These are phyloP conservation scores for Phalera bucephala DNA, from an alignment of 2,888 invertebrate species.

Conservation along the genomic window DNA sequence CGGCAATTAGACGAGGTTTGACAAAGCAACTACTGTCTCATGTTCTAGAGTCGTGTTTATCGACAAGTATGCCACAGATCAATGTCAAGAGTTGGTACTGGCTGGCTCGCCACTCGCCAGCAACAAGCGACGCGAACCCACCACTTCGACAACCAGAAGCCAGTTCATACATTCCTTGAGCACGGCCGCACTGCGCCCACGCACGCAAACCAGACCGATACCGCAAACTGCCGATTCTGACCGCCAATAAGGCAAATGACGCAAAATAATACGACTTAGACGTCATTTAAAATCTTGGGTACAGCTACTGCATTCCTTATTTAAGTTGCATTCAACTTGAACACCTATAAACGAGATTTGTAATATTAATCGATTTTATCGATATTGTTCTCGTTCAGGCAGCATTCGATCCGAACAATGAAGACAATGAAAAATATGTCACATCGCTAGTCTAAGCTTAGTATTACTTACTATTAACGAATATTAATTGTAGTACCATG, in stretches of 20 bases:
- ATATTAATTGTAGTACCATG: too few relatives aligned
- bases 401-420: too few relatives aligned
- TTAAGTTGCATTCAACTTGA: background rate
- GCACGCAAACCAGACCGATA: constrained; percentile 32
- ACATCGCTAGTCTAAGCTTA: too few relatives aligned
- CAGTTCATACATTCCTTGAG: constrained; percentile 44
- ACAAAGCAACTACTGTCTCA: too few relatives aligned
- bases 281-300: background rate
- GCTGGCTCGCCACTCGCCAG: constrained; percentile 41
- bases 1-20: too few relatives aligned
- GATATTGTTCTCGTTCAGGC: too few relatives aligned
- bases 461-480: too few relatives aligned
- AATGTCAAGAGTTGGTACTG: constrained; percentile 35
- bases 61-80: constrained; percentile 19
- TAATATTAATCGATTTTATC: too few relatives aligned
- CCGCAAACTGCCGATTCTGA: constrained; percentile 32
- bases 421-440: too few relatives aligned
- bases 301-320: background rate
- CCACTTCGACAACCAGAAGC: constrained; percentile 18
- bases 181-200: constrained; percentile 43
- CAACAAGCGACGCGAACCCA: constrained; percentile 37
- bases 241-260: constrained; percentile 23
- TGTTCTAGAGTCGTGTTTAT: background rate
- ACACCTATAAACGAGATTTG: too few relatives aligned
- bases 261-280: constrained; percentile 12